Base-by-base conservation (phyloP, 2,113 vertebrate species). In the Hystrix brachyura region DNA sequence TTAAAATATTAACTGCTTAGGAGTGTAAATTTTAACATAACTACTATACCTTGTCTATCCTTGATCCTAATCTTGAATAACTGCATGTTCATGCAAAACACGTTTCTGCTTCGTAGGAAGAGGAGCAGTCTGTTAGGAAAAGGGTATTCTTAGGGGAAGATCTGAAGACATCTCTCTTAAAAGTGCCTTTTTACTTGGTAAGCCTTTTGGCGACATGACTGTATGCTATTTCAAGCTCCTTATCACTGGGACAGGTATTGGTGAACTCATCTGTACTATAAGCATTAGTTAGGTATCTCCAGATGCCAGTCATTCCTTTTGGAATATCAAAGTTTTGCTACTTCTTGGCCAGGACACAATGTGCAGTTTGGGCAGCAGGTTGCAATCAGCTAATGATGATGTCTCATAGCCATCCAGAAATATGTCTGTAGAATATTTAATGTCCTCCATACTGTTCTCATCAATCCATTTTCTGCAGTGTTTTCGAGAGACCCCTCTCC, bases 171-270 rank as follows among this genome's bases (percentile, higher is more conserved):
- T 71, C 95, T 80, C 96, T 97, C 87, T 60, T 18, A 0, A 27
- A 88, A 90, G 97, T 71, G 97, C 96, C 55, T 79, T 85, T 55
- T 99, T 99, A 99, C 98, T 99, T 99, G 97, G 99, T 99, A 51
- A 99, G 99, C 98, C 99, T 99, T 98, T 99, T 99, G 98, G 99
- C 99, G 94, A 99, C 99, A 3, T 99, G 99, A 29, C 98, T 99
- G 87, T 99, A 99, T 43, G 99, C 99, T 7, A 99, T 99, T 98
- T 99, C 99, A 0, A 99, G 99, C 98, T 99, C 99, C 97, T 99
- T 99, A 95, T 99, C 99, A 46, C 99, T 99, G 97, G 99, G 99
- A 98, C 99, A 99, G 97, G 99, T 99, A 96, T 99, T 99, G 99
- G 99, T 99, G 98, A 99, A 99, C 97, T 99, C 99, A 59, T 99